Evolutionary conservation across 2,888 invertebrate genomes (phyloP).

Genomic region (Zhuqinia jingwanae): DNA sequence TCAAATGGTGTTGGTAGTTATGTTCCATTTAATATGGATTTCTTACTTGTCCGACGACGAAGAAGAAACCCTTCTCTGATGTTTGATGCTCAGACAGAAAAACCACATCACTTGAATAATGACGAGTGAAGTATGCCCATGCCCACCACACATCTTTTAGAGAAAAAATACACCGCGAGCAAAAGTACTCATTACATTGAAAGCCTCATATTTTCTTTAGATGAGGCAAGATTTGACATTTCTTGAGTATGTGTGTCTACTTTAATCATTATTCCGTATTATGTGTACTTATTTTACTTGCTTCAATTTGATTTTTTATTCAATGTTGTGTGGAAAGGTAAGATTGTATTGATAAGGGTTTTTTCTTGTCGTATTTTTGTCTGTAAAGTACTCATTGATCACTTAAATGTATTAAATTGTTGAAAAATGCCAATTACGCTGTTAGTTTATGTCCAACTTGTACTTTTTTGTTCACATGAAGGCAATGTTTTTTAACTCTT

Average conservation of each 20-base stretch:
- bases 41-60: too few species aligned
- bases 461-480: background rate
- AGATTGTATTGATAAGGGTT: slow-evolving; percentile 11
- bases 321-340: background rate
- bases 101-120: slow-evolving; percentile 4
- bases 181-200: slow-evolving; percentile 63
- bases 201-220: slow-evolving; percentile 64
- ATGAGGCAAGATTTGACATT: slow-evolving; percentile 20
- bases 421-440: background rate
- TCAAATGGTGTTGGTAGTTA: slow-evolving; percentile 65
- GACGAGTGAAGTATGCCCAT: slow-evolving; percentile 69
- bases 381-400: slow-evolving; percentile 21
- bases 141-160: background rate
- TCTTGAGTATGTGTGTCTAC: background rate
- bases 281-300: too few species aligned
- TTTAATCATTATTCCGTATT: background rate
- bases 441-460: too few species aligned
- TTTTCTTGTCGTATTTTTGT: background rate
- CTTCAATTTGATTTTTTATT: background rate
- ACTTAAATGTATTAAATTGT: slow-evolving; percentile 23
- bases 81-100: background rate
- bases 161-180: slow-evolving; percentile 46
- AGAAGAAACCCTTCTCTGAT: background rate
- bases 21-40: slow-evolving; percentile 60
- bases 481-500: background rate